Conservation (phyloP, 64 coral and sea anemone species). For the Stylophora pistillata region DNA sequence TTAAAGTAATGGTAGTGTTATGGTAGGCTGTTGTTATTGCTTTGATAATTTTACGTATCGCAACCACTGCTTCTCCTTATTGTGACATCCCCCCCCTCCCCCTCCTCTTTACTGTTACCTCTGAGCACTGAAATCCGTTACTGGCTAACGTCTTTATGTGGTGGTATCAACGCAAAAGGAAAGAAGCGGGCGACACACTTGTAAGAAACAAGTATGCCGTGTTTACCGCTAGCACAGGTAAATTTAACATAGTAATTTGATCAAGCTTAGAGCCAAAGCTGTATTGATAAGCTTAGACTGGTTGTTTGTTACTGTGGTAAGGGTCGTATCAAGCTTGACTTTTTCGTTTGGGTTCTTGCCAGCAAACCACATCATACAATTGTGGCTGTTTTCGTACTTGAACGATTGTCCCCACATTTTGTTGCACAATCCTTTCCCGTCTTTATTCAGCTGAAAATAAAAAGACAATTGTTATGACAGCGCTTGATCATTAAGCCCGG, state of each 20-base stretch:
- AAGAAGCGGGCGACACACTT: too few species aligned
- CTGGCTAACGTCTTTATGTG: too few species aligned
- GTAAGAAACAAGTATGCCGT: background rate
- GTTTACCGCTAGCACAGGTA: background rate
- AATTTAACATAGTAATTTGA: background rate
- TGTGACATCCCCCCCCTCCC: too few species aligned
- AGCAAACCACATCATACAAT: slow-evolving; percentile 74
- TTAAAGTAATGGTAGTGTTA: too few species aligned
- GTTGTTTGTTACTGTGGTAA: background rate
- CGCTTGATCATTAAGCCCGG: too few species aligned
- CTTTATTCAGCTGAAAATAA: slow-evolving; percentile 60
- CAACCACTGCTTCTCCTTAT: too few species aligned
- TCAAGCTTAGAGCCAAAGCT: background rate
- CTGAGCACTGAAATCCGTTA: too few species aligned
- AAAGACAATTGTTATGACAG: too few species aligned
- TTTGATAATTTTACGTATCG: too few species aligned
- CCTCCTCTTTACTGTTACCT: too few species aligned
- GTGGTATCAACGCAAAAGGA: too few species aligned
- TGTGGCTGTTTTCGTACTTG: slow-evolving; percentile 69
- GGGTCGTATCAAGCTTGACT: slow-evolving; percentile 21
- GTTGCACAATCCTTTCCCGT: slow-evolving; percentile 82
- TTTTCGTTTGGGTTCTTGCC: slow-evolving; percentile 71
- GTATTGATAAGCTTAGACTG: background rate
- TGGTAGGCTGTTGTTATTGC: too few species aligned
- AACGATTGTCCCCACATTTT: slow-evolving; percentile 79